A percentile compares a stretch with the other conserved stretches of the same genome.
Evolutionary conservation across 1,140 invertebrate genomes (phyloP).

Genomic region (Drosophila nasuta): DNA sequence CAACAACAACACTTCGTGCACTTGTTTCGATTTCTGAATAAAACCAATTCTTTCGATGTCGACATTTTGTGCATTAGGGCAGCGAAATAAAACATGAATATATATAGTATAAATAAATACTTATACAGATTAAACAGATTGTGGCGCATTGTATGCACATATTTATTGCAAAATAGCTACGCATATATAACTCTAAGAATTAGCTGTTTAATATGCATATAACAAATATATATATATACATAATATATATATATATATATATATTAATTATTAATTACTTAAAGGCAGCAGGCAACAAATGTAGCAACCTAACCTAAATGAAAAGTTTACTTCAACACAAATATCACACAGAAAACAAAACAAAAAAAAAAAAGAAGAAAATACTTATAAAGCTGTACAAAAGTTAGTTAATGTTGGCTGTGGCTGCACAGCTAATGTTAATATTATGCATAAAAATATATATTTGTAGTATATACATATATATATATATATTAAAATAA

Average conservation of each 20-base stretch:
- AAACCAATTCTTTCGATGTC: conserved; percentile 39
- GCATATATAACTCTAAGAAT: conserved; percentile 62
- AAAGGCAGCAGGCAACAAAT: conserved; percentile 63
- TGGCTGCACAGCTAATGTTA: conserved; percentile 51
- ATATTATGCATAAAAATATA: conserved; percentile 54
- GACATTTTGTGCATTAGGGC: conserved; percentile 66
- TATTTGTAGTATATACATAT: no score
- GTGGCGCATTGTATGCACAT: conserved; percentile 68
- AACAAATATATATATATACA: conserved; percentile 53
- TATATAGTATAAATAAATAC: conserved; percentile 44
- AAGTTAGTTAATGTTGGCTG: conserved; percentile 64
- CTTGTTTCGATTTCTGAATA: conserved; percentile 59
- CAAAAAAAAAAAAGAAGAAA: conserved; percentile 19
- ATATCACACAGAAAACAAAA: conserved; percentile 62
- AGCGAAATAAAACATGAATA: conserved; percentile 54
- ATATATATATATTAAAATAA: conserved; percentile 55
- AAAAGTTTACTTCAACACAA: conserved; percentile 65
- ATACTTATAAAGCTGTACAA: conserved; percentile 65
- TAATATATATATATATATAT: conserved; percentile 46
- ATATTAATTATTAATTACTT: conserved; percentile 56
- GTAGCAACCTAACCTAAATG: conserved; percentile 69
- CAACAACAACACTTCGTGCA: conserved; percentile 39
- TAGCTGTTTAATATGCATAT: conserved; percentile 74
- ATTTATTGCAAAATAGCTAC: conserved; percentile 75
- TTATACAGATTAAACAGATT: conserved; percentile 50